Conservation (phyloP, 1,140 invertebrate genomes). For the Anagrus nilaparvatae region DNA sequence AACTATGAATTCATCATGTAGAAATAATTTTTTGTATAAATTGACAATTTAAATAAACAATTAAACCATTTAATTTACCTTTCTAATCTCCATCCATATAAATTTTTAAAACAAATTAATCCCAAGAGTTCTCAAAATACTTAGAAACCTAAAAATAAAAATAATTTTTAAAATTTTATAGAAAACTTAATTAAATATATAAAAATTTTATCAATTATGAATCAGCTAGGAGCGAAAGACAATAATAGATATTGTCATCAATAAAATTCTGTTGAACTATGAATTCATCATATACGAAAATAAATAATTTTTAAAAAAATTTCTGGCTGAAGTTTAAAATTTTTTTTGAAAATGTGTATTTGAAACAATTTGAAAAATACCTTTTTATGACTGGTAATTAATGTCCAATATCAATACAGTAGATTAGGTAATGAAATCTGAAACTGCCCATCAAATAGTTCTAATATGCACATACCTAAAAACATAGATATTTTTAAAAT, state of each 20-base stretch:
- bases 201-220: not conserved
- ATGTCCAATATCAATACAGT: not conserved
- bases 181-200: not conserved
- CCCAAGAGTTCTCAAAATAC: not conserved
- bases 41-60: no score
- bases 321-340: not conserved
- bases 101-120: not conserved
- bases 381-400: not conserved
- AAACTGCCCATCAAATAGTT: not conserved
- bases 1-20: no score
- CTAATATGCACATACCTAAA: not conserved
- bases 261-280: conserved; percentile 35
- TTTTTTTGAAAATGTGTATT: not conserved
- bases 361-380: not conserved
- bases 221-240: conserved; percentile 43
- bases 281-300: conserved; percentile 28
- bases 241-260: conserved; percentile 22
- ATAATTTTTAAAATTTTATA: not conserved
- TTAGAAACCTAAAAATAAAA: not conserved
- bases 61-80: no score
- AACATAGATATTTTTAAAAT: not conserved
- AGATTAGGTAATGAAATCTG: not conserved
- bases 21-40: no score
- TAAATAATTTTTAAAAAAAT: not conserved
- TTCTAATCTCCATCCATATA: no score